Conservation (phyloP, 2,113 vertebrate species). For the Nesogale talazaci region DNA sequence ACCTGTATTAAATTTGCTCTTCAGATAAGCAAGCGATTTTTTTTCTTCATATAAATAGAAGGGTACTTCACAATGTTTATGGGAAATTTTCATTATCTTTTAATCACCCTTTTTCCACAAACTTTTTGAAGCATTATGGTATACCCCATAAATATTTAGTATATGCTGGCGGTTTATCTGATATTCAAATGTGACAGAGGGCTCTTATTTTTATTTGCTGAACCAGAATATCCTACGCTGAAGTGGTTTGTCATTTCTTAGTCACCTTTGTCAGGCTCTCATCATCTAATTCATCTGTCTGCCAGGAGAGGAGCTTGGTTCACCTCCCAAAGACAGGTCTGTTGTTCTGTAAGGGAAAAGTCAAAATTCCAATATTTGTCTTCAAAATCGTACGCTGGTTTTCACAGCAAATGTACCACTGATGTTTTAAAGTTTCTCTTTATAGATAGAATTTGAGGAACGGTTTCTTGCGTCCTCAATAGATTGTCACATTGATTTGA, state of each 20-base stretch:
- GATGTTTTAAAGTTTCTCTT: neutral
- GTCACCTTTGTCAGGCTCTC: neutral
- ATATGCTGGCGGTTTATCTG: neutral
- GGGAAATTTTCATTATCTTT: no score
- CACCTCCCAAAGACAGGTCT: neutral
- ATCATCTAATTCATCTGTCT: neutral
- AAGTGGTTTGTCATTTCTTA: no score
- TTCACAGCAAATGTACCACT: neutral
- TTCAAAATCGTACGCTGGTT: neutral
- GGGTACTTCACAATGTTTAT: no score
- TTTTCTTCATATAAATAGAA: neutral
- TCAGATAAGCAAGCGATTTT: neutral
- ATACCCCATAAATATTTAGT: neutral
- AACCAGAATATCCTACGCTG: neutral
- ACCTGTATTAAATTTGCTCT: neutral
- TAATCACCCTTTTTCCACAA: no score
- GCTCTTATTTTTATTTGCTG: neutral
- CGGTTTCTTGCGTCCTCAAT: no score
- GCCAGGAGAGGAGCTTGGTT: neutral
- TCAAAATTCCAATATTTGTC: neutral
- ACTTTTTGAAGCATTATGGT: no score
- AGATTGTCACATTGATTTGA: neutral
- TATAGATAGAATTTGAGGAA: neutral
- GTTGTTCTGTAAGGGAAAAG: neutral
- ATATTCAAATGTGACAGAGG: neutral